These are phyloP conservation scores for Dusona sp. DNA, from an alignment of 2,888 invertebrate genomes.

Conservation along the genomic window DNA sequence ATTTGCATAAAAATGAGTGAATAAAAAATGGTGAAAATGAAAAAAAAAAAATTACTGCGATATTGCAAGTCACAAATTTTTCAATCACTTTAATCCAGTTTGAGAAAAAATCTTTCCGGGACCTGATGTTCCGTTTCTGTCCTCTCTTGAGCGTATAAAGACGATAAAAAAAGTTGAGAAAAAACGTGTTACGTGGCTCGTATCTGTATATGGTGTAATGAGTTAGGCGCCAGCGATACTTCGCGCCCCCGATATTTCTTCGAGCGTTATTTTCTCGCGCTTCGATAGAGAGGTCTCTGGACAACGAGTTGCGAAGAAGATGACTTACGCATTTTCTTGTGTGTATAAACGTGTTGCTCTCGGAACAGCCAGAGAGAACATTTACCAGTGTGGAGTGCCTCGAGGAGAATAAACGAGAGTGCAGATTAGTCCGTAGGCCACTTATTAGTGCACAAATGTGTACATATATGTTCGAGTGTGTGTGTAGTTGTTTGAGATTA, in stretches of 20 bases:
- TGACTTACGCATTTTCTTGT: slow-evolving; percentile 40
- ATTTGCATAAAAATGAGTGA: slow-evolving; percentile 8
- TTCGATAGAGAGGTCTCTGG: slow-evolving; percentile 51
- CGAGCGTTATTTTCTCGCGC: slow-evolving; percentile 60
- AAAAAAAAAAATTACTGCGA: not conserved
- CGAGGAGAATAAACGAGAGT: slow-evolving; percentile 64
- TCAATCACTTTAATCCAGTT: not conserved
- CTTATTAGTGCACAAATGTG: slow-evolving; percentile 36
- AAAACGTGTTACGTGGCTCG: slow-evolving; percentile 63
- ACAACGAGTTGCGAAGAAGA: slow-evolving; percentile 26
- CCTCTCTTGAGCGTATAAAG: not conserved
- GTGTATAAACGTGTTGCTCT: slow-evolving; percentile 10
- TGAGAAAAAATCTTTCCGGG: not conserved
- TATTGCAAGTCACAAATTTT: not conserved
- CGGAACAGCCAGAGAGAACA: not conserved
- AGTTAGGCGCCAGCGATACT: slow-evolving; percentile 71
- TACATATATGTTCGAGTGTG: not conserved
- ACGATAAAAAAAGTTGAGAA: slow-evolving; percentile 34
- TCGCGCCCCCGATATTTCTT: slow-evolving; percentile 68
- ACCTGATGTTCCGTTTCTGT: not conserved
- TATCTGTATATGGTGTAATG: slow-evolving; percentile 63
- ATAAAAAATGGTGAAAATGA: not conserved
- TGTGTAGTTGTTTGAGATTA: slow-evolving; percentile 40
- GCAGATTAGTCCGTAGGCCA: slow-evolving; percentile 64
- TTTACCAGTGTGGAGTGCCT: slow-evolving; percentile 41